These are phyloP conservation scores for Paramisgurnus dabryanus DNA, from an alignment of 2,113 vertebrate genomes.

Conservation along the genomic window DNA sequence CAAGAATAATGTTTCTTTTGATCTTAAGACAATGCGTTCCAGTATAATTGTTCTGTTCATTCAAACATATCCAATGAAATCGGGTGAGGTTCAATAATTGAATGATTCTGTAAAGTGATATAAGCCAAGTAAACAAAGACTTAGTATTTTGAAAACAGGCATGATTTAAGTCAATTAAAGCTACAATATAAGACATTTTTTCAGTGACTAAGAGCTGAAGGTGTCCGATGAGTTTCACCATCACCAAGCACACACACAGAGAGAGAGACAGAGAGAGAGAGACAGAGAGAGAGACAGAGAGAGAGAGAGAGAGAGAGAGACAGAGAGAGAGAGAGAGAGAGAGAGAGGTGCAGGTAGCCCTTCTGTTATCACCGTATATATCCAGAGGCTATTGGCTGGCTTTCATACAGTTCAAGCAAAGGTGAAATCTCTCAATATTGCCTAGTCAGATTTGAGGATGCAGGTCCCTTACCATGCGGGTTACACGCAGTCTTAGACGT, in stretches of 20 bases:
- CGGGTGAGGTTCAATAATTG: background rate
- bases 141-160: constrained; percentile 15
- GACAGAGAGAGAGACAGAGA: no score
- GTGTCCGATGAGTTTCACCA: background rate
- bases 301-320: no score
- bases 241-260: background rate
- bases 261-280: no score
- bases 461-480: constrained; percentile 5
- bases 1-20: background rate
- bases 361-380: constrained; percentile 40
- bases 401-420: background rate
- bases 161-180: constrained; percentile 18
- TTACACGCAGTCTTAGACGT: background rate
- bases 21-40: background rate
- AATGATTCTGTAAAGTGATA: background rate
- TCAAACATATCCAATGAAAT: constrained; percentile 3
- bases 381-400: background rate
- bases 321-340: no score
- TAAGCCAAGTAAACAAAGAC: background rate
- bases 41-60: background rate
- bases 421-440: constrained; percentile 26
- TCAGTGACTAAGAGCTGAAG: constrained; percentile 3
- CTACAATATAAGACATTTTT: background rate
- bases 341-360: background rate
- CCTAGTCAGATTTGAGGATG: constrained; percentile 16